phyloP scores from a whole-genome alignment of 2,888 invertebrate genomes.

The Lepas anatifera region DNA sequence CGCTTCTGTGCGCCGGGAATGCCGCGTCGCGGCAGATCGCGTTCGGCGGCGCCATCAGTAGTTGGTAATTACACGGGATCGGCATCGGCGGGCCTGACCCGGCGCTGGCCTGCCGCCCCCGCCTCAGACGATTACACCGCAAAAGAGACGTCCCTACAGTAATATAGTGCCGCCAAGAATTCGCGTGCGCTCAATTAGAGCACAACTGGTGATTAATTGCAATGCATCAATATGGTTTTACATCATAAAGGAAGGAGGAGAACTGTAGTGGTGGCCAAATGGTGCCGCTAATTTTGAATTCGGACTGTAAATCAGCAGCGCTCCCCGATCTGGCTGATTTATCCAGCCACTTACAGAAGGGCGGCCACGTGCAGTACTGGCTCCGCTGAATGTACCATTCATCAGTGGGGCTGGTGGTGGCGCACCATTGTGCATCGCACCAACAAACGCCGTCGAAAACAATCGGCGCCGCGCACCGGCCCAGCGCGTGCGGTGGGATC shows the following conservation, averaged over 20 bases:
- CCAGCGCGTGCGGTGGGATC: neutral
- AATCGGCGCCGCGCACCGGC: neutral
- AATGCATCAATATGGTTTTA: neutral
- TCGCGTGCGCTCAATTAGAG: neutral
- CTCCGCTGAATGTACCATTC: conserved; percentile 1
- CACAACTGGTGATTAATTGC: neutral
- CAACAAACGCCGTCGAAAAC: conserved; percentile 4
- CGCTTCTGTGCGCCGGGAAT: conserved; percentile 3
- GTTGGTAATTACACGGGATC: neutral
- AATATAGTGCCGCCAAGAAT: neutral
- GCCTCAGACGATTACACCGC: neutral
- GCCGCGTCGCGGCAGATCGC: neutral
- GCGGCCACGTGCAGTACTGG: neutral
- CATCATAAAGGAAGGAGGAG: neutral
- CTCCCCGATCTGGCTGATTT: neutral
- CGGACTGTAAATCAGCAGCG: neutral
- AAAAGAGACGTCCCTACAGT: neutral
- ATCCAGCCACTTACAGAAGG: neutral
- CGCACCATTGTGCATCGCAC: neutral
- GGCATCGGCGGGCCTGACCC: neutral
- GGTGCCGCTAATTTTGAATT: neutral
- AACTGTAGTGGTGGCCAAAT: neutral
- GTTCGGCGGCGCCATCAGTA: neutral
- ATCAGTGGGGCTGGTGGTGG: neutral
- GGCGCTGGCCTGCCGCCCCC: neutral